phyloP scores from a whole-genome alignment of 2,113 vertebrate species.

The Chionis minor region DNA sequence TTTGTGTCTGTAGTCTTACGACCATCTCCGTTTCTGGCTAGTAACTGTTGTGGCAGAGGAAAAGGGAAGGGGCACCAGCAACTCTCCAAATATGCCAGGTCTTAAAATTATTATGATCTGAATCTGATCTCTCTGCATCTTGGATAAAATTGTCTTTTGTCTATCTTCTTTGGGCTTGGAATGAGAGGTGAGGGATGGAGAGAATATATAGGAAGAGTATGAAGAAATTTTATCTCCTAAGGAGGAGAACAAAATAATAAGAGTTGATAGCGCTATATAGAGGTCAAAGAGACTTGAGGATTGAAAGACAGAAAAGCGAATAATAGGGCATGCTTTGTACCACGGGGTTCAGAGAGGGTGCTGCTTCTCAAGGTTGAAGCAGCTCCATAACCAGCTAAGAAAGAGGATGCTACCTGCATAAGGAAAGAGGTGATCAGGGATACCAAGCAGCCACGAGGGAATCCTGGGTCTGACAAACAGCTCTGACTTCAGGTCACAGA shows the following conservation, averaged over 20 bases:
- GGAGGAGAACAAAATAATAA: background rate
- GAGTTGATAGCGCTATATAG: background rate
- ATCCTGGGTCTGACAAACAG: background rate
- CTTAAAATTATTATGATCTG: background rate
- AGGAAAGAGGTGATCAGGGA: background rate
- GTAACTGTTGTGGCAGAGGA: background rate
- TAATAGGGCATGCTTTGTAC: background rate
- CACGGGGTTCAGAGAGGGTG: background rate
- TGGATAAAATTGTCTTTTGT: background rate
- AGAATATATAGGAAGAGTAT: background rate
- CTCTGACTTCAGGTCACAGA: background rate
- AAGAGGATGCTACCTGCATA: background rate
- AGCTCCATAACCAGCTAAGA: background rate
- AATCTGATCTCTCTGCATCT: background rate
- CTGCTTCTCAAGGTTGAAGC: background rate
- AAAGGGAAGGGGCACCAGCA: background rate
- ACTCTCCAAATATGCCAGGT: background rate
- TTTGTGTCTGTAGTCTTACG: background rate
- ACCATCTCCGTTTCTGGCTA: background rate
- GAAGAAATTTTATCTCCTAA: background rate
- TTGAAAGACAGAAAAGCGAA: background rate
- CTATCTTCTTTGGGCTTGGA: background rate
- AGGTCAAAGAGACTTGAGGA: background rate
- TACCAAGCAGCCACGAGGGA: background rate
- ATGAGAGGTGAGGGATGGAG: background rate